phyloP scores from a whole-genome alignment of 2,797 vertebrate species.

The Kryptopterus vitreolus region DNA sequence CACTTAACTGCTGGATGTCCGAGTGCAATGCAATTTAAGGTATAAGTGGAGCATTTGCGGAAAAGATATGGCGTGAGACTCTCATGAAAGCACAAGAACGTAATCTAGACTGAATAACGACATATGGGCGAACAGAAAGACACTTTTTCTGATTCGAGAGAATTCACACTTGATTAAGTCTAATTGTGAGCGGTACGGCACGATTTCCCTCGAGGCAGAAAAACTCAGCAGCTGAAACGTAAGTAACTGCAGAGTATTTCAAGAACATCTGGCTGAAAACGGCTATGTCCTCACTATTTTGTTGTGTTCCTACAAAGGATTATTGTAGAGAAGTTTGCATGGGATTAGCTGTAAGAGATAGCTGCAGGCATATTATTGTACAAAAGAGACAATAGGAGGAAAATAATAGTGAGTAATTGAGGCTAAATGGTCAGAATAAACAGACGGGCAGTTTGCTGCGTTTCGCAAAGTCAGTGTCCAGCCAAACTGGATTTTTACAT shows the following conservation, averaged over 20 bases:
- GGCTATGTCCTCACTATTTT: background rate
- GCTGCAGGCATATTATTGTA: background rate
- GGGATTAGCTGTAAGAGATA: slow-evolving; percentile 2
- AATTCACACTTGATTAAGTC: background rate
- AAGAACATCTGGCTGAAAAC: slow-evolving; percentile 3
- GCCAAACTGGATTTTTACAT: too few relatives aligned
- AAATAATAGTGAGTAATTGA: background rate
- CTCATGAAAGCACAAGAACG: background rate
- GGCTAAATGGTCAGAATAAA: background rate
- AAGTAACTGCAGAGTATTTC: background rate
- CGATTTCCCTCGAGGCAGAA: background rate
- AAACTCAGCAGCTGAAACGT: background rate
- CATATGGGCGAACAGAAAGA: background rate
- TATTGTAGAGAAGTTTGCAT: background rate
- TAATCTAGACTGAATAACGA: background rate
- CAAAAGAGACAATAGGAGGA: background rate
- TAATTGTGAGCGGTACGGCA: background rate
- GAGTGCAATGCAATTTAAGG: too few relatives aligned
- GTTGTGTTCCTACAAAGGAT: background rate
- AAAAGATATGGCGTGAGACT: background rate
- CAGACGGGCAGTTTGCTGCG: background rate
- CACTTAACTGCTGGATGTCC: too few relatives aligned
- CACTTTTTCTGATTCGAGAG: too few relatives aligned
- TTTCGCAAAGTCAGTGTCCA: too few relatives aligned
- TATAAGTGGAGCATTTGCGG: background rate